Base-by-base conservation (phyloP, 2,888 invertebrate species). In the Lysandra bellargus region DNA sequence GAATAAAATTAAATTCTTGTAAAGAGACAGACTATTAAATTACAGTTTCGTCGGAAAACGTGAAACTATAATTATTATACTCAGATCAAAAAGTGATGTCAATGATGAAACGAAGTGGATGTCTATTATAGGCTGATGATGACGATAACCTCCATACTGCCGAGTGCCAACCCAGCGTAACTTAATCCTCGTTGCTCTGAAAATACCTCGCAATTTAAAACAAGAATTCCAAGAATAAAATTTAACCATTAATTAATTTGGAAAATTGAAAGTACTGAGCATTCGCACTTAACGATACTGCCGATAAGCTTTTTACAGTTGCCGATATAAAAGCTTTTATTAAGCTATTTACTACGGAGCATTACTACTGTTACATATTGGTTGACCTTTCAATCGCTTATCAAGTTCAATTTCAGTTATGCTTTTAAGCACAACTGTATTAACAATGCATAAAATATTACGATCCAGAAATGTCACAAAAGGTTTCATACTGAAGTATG, bases 291-390 rank as follows among this genome's bases (percentile, higher is more conserved):
- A 69, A 69, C 69, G 69, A 37, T 69, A 14, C 69, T 69, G 69
- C 14, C 33, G 69, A 69, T 69, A 69, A 69, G 69, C 69, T 69
- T 37, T 69, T 69, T 69, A 33, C 33, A 33, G 33, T 33, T 69
- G 12, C 33, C 33, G 69, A 69, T 69, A 33, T 69, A 69, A 69
- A 69, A 69, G 69, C 69, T 69, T 69, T 69, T 37, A 69, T 69
- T 69, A 37, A 37, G 69, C 69, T 69, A 69, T 69, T 69, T 69
- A 69, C 69, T 69, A 69, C 69, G 69, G 12, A 37, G 69, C 33
- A 5, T 69, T 69, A 69, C 69, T 69, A 69, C 33, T 69, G 69
- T 69, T 23, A 23, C 23, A 69, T 69, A 69, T 33, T 14, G 33
- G 37, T 4, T 37, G 33, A 69, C 69, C 33, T 69, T 69, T 30